Evolutionary conservation across 2,888 invertebrate genomes (phyloP), one percentile per base, ranked within the genome.

Genomic region (Spisula subtruncata): DNA sequence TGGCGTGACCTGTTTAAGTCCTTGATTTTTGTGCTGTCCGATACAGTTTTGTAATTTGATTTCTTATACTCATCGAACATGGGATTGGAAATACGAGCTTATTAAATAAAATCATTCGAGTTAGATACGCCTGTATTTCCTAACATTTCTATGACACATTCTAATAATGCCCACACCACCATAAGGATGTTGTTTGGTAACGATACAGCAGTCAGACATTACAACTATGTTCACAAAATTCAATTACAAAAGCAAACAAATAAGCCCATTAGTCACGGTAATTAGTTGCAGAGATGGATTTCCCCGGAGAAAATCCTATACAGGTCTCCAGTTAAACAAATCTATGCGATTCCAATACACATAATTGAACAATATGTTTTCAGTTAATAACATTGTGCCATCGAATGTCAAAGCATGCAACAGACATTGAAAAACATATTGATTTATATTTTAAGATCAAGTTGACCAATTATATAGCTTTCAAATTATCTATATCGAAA

Each of bases 301-400:
- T 66, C 5, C 25, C 60, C 25, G 12, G 0, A 66, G 60, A 66
- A 66, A 66, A 66, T 66, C 25, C n/a, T 6, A n/a, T 25, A 66
- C 60, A 66, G 25, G 60, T 66, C 60, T 66, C 60, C n/a, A 66
- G 60, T 66, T 66, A 66, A 66, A 25, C 60, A 66, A 25, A 25
- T 66, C 0, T 25, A 10, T 25, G 60, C 60, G 25, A 66, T 66
- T 66, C 25, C 60, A 66, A 66, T 66, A 66, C 60, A 25, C n/a
- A 66, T 66, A 66, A 66, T 66, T 66, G 60, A 66, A 25, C 60
- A 66, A 25, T 66, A 25, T 25, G 60, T 10, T 66, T 66, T 4
- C 60, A 66, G 25, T 66, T 10, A 25, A 25, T 25, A 66, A 66
- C n/a, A n/a, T 66, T 66, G 25, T 25, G 10, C 5, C n/a, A 6